Evolutionary conservation across 1,140 invertebrate species (phyloP), one percentile per base, ranked within the genome.

Genomic region (Xylocopa sonorina): DNA sequence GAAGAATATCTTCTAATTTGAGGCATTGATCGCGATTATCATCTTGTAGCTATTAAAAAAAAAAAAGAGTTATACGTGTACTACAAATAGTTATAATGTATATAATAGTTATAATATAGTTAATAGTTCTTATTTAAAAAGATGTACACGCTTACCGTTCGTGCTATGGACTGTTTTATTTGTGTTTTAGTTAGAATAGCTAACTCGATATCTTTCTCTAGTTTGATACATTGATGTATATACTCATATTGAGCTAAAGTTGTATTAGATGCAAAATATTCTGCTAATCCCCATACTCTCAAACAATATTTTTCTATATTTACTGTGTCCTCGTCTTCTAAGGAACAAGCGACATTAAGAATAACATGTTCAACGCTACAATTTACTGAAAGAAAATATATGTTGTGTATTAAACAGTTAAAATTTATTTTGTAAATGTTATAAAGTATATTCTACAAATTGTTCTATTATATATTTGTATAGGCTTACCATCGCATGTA

Each of bases 161-260:
- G 92, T 1, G 95, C 94, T 78, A 97, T 95, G 1, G 95, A 95
- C 84, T 94, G 91, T 79, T 94, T 93, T 66, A 96, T 93, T 76
- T 95, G 94, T 46, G 88, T 93, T 71, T 96, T 95, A 10, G 96
- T 95, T 81, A 95, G 94, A 58, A 97, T 93, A 58, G 95, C 96
- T 77, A 99, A 93, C 71, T 95, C 93, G 1, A 99, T 96, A 93
- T 99, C 98, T 90, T 96, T 95, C 91, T 99, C 98, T 86, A 98
- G 92, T 90, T 99, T 98, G 53, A 99, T 96, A 92, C 98, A 99
- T 83, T 97, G 96, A 89, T 98, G 97, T 74, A 99, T 96, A 92
- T 98, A 99, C 89, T 98, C 97, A 93, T 98, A 98, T 89, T 98
- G 97, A 64, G 95, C 96, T 32, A 99, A 93, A 41, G 92, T 94